Conservation (phyloP, 2,113 vertebrate genomes). For the Corythornis vintsioides region DNA sequence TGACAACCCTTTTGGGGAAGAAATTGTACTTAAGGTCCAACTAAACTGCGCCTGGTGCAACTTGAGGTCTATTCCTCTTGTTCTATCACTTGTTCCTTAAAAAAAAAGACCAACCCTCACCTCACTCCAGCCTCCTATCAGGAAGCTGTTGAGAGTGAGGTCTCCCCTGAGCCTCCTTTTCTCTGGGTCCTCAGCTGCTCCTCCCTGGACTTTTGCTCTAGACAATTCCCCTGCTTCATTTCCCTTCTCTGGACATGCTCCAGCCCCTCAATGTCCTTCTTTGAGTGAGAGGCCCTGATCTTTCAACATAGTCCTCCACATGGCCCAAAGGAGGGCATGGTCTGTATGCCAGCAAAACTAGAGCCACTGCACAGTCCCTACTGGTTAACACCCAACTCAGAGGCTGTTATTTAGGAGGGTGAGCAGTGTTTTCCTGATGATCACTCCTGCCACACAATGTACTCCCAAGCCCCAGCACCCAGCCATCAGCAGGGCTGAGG, state of each 20-base stretch:
- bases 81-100: neutral
- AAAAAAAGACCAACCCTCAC: neutral
- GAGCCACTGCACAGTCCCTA: neutral
- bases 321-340: rapidly evolving
- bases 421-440: neutral
- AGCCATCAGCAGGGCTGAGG: neutral
- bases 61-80: neutral
- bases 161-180: neutral
- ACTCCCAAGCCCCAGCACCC: neutral
- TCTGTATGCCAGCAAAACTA: neutral
- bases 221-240: neutral
- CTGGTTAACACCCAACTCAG: neutral
- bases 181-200: neutral
- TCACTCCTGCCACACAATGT: rapidly evolving
- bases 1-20: neutral
- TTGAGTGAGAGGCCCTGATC: neutral
- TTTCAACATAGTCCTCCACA: neutral
- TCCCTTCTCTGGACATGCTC: neutral
- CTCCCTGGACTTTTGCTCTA: neutral
- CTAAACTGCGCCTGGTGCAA: neutral
- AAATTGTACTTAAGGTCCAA: neutral
- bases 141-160: too few relatives aligned
- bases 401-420: rapidly evolving
- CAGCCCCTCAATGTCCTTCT: neutral
- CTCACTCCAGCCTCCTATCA: neutral